Evolutionary conservation across 2,113 vertebrate species (phyloP), one percentile per base, ranked within the genome.

Genomic region (Merops nubicus): DNA sequence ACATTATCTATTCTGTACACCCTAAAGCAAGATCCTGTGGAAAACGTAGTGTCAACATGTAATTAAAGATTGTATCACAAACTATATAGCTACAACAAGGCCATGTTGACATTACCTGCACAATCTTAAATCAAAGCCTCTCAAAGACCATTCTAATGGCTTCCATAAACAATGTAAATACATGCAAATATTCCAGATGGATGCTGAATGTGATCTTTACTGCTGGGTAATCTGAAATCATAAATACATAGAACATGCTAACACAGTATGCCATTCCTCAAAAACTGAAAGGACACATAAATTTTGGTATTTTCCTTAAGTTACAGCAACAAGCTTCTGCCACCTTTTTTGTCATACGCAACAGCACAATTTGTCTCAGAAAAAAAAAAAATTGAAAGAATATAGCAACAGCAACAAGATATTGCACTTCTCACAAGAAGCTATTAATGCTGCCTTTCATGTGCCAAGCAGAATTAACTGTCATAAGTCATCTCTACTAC

Each of bases 401-500:
- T 45, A 93, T 13, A 89, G 63, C 18, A 97, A 96, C 67, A 88
- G 68, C 67, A 91, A 63, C 47, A 93, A 96, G 95, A 88, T 42
- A 96, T 15, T 68, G 70, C 81, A 76, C 42, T 95, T 96, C 85
- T 87, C 68, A 93, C 12, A 43, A 95, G 87, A 88, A 96, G 94
- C 86, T 96, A 89, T 89, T 96, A 96, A 89, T 89, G 82, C 40
- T 96, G 67, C 42, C 47, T 95, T 95, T 91, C 72, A 42, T 28
- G 29, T 87, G 68, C 47, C 79, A 95, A 90, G 60, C 87, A 93
- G 64, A 87, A 96, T 87, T 65, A 93, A 93, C 91, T 91, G 40
- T 80, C 83, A 97, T 97, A 96, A 98, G 96, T 97, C 95, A 94
- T 42, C 38, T 90, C 91, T 38, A 85, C 81, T 85, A 51, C 79